A percentile compares a stretch with the other conserved stretches of the same genome.
Evolutionary conservation across 2,888 invertebrate genomes (phyloP).

Genomic region (Heliconius ismenius): DNA sequence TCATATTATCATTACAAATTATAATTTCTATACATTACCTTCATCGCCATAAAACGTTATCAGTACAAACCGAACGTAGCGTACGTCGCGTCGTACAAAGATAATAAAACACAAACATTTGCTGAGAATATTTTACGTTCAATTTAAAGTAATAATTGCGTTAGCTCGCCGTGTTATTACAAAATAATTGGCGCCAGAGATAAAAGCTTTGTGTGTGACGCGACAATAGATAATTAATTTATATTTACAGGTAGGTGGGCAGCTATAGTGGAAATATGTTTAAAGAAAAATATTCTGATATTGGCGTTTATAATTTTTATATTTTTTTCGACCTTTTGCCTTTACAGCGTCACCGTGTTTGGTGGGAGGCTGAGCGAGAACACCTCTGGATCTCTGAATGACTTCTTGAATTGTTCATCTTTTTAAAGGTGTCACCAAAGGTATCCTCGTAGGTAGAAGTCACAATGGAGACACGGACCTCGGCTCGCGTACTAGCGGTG

Average conservation of each 20-base stretch:
- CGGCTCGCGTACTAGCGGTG: too few relatives aligned
- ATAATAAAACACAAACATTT: slow-evolving; percentile 17
- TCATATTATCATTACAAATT: background rate
- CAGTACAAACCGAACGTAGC: background rate
- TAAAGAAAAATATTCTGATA: background rate
- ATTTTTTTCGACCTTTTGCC: too few relatives aligned
- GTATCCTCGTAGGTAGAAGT: too few relatives aligned
- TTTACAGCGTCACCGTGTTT: too few relatives aligned
- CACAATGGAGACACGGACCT: too few relatives aligned
- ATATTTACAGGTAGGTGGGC: background rate
- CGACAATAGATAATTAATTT: slow-evolving; percentile 5
- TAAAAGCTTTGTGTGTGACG: slow-evolving; percentile 15
- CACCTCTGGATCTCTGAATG: too few relatives aligned
- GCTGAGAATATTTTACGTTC: slow-evolving; percentile 12
- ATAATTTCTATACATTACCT: background rate
- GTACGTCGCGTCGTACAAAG: background rate
- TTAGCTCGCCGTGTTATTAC: slow-evolving; percentile 14
- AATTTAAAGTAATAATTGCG: slow-evolving; percentile 21
- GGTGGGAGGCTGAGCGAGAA: too few relatives aligned
- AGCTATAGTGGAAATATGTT: background rate
- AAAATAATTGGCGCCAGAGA: slow-evolving; percentile 14
- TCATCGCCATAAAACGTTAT: background rate
- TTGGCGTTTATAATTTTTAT: background rate
- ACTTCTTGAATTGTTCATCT: too few relatives aligned
- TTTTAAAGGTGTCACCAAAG: too few relatives aligned